Evolutionary conservation across 2,113 vertebrate species (phyloP).

Genomic region (Podiceps cristatus): DNA sequence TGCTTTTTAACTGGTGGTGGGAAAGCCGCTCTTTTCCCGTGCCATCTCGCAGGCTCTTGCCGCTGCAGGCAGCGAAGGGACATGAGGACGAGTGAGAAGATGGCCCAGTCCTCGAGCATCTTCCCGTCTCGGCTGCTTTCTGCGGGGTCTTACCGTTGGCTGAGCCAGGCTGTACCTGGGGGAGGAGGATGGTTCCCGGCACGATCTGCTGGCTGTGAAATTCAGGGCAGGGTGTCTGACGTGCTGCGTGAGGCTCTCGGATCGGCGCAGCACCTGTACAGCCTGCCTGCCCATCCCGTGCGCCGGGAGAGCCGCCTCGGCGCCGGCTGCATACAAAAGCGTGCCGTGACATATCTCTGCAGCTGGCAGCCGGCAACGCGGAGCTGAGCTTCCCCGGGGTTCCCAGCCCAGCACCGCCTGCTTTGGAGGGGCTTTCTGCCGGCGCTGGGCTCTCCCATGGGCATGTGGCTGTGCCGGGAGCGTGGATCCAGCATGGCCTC

Average conservation of each 20-base stretch:
- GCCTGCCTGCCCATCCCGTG: neutral
- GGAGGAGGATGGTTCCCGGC: fast-evolving
- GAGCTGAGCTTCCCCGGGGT: neutral
- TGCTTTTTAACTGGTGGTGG: neutral
- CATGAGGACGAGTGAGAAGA: fast-evolving
- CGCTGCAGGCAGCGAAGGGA: neutral
- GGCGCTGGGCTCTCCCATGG: neutral
- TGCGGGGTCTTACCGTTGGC: fast-evolving
- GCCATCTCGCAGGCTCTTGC: neutral
- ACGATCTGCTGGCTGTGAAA: neutral
- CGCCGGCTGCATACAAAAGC: neutral
- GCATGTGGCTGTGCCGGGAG: neutral
- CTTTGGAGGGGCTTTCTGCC: neutral
- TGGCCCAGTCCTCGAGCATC: neutral
- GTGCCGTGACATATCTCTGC: neutral
- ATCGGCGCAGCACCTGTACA: neutral
- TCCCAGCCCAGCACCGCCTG: neutral
- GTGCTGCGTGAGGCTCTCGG: neutral
- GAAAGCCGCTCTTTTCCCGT: neutral
- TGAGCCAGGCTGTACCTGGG: neutral
- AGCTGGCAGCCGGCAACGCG: neutral
- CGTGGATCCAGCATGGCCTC: fast-evolving
- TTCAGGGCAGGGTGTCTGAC: neutral
- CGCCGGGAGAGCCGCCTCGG: neutral
- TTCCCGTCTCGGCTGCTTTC: fast-evolving